Conservation (phyloP, 2,888 invertebrate genomes). For the Hypsopygia costalis region DNA sequence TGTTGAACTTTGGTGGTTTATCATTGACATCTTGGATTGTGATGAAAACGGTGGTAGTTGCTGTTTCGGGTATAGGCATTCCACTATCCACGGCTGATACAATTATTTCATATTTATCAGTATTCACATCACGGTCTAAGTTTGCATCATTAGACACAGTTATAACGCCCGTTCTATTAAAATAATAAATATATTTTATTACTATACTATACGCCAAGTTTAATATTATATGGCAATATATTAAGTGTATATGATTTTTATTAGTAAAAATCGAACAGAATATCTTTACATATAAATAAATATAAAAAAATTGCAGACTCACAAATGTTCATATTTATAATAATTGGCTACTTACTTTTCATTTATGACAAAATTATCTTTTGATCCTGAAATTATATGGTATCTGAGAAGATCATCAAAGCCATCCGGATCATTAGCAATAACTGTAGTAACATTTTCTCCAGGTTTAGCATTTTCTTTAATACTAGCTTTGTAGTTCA, state of each 20-base stretch:
- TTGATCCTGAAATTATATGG: conserved; percentile 86
- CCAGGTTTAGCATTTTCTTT: conserved; percentile 86
- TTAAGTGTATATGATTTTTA: too few species aligned
- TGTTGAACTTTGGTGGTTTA: conserved; percentile 88
- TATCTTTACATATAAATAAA: too few species aligned
- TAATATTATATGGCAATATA: too few species aligned
- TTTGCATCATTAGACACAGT: conserved; percentile 87
- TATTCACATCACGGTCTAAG: conserved; percentile 84
- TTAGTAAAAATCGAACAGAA: too few species aligned
- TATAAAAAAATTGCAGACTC: too few species aligned
- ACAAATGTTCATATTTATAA: too few species aligned
- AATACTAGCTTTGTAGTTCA: conserved; percentile 85
- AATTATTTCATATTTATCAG: conserved; percentile 85
- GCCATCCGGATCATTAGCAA: conserved; percentile 90
- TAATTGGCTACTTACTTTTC: conserved; percentile 73
- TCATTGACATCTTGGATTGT: conserved; percentile 89
- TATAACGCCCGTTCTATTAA: conserved; percentile 82
- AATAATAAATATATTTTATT: too few species aligned
- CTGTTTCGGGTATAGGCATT: conserved; percentile 87
- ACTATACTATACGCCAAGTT: too few species aligned
- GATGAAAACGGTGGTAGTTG: conserved; percentile 87
- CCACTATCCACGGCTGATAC: conserved; percentile 89
- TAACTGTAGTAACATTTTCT: conserved; percentile 84
- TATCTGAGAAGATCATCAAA: conserved; percentile 85
- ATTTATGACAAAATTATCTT: conserved; percentile 89